Evolutionary conservation across 2,888 invertebrate genomes (phyloP).

Genomic region (Hyposoter didymator): DNA sequence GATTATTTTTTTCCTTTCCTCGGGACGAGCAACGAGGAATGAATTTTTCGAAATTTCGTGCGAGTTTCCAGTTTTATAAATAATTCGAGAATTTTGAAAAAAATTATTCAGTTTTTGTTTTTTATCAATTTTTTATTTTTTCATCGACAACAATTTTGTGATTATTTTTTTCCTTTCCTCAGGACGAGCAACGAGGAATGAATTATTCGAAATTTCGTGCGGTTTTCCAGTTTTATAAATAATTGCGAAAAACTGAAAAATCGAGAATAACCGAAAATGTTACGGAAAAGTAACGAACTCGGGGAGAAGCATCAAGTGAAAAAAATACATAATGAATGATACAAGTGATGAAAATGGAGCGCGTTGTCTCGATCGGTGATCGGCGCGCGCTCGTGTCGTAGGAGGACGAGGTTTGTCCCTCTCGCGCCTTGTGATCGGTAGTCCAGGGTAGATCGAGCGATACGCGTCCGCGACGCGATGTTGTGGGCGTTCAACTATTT

Average conservation of each 20-base stretch:
- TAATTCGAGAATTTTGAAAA: not conserved
- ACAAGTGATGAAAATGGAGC: not conserved
- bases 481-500: constrained; percentile 44
- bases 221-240: not conserved
- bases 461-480: constrained; percentile 22
- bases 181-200: too few species aligned
- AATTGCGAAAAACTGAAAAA: not conserved
- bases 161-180: too few species aligned
- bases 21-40: too few species aligned
- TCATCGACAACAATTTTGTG: too few species aligned
- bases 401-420: constrained; percentile 75
- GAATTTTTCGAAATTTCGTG: too few species aligned
- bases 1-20: too few species aligned
- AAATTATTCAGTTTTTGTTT: too few species aligned
- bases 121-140: too few species aligned
- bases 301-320: not conserved
- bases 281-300: not conserved
- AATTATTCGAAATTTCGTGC: too few species aligned
- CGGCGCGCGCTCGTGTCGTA: constrained; percentile 67
- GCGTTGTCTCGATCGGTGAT: constrained; percentile 11
- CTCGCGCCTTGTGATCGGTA: constrained; percentile 65
- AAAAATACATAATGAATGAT: not conserved
- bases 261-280: not conserved
- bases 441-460: constrained; percentile 46
- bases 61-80: not conserved